These are phyloP conservation scores for Papio anubis DNA, from an alignment of 2,113 vertebrate species.

Conservation along the genomic window DNA sequence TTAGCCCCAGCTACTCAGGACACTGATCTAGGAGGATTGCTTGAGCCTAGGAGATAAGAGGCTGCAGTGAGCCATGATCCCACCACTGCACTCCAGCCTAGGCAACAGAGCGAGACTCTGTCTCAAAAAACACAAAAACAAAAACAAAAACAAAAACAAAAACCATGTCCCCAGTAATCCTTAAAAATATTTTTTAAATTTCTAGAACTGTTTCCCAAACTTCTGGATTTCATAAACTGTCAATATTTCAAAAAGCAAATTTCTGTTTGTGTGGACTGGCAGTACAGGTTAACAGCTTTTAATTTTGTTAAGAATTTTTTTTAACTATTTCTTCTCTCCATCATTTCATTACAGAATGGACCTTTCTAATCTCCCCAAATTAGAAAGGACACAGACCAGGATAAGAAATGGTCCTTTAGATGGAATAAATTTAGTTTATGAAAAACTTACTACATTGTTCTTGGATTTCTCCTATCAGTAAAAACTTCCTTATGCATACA, in stretches of 20 bases:
- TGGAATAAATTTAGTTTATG: not conserved
- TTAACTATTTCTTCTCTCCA: not conserved
- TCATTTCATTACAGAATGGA: constrained; percentile 21
- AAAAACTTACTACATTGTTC: not conserved
- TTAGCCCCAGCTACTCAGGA: not conserved
- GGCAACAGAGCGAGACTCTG: not conserved
- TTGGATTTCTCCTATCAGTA: constrained; percentile 1
- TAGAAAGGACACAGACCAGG: not conserved
- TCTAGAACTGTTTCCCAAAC: constrained; percentile 10
- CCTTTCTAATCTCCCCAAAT: constrained; percentile 5
- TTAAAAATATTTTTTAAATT: not conserved
- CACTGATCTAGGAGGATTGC: not conserved
- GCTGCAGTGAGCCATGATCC: not conserved
- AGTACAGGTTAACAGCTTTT: not conserved
- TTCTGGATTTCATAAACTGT: not conserved
- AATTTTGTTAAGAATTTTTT: constrained; percentile 13
- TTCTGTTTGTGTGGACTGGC: not conserved
- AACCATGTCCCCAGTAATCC: not conserved
- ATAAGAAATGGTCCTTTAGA: not conserved
- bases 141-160: not conserved
- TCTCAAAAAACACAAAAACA: not conserved
- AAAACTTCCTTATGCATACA: not conserved
- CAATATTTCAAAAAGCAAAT: not conserved
- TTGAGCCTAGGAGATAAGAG: not conserved
- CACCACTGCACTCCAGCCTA: not conserved